A percentile compares a stretch with the other conserved stretches of the same genome.
Conservation (phyloP, 2,888 invertebrate genomes). For the Autographa gamma region DNA sequence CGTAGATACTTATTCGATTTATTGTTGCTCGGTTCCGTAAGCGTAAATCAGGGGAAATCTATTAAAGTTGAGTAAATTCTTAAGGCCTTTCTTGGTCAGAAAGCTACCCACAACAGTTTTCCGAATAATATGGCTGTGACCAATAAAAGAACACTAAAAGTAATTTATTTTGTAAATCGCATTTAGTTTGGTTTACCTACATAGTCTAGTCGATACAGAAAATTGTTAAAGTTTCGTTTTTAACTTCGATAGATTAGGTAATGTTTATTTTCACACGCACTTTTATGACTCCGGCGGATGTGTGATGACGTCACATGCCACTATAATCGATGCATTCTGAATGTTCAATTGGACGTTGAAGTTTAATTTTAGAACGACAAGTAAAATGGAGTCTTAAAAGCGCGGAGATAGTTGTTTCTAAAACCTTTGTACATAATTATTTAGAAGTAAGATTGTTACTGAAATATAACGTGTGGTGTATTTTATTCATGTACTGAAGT, state of each 20-base stretch:
- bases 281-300: conserved; percentile 53
- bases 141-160: conserved; percentile 33
- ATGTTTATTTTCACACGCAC: conserved; percentile 40
- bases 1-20: background rate
- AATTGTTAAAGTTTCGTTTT: conserved; percentile 54
- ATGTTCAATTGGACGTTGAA: background rate
- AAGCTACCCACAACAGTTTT: conserved; percentile 17
- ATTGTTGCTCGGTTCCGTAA: background rate
- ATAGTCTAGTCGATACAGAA: conserved; percentile 55
- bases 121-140: conserved; percentile 38
- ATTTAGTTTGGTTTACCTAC: conserved; percentile 54
- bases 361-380: conserved; percentile 2
- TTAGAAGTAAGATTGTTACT: conserved; percentile 75
- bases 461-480: conserved; percentile 72
- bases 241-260: conserved; percentile 55
- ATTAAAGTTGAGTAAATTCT: background rate
- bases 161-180: conserved; percentile 41
- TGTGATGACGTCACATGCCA: conserved; percentile 10
- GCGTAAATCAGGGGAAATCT: background rate
- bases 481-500: conserved; percentile 72
- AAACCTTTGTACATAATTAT: conserved; percentile 69
- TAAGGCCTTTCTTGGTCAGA: background rate
- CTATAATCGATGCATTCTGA: background rate
- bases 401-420: conserved; percentile 64
- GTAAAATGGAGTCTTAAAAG: conserved; percentile 53